Evolutionary conservation across 2,888 invertebrate species (phyloP).

Genomic region (Yponomeuta evonymella): DNA sequence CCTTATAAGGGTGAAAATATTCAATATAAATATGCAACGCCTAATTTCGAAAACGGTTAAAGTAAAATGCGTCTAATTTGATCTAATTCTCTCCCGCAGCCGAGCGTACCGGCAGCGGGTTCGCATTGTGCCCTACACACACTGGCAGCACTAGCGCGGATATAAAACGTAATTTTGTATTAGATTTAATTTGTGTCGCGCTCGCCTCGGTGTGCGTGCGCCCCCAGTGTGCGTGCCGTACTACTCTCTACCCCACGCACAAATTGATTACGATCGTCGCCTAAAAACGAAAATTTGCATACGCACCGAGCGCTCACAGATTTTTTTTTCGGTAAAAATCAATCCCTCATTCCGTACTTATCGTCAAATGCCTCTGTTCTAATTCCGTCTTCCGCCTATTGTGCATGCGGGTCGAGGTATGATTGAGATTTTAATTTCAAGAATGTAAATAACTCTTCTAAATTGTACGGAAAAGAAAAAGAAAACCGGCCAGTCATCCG

Average conservation of each 20-base stretch:
- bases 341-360: slow-evolving; percentile 31
- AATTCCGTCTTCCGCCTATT: slow-evolving; percentile 26
- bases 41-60: neutral
- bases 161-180: slow-evolving; percentile 77
- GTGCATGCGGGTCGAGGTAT: neutral
- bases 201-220: slow-evolving; percentile 39
- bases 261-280: slow-evolving; percentile 73
- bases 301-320: slow-evolving; percentile 48
- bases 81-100: slow-evolving; percentile 4
- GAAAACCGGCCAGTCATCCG: slow-evolving; percentile 8
- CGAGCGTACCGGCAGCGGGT: slow-evolving; percentile 60
- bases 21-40: neutral
- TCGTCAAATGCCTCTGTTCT: slow-evolving; percentile 19
- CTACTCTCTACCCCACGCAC: slow-evolving; percentile 67
- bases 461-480: neutral
- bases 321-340: slow-evolving; percentile 41
- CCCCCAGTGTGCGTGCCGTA: slow-evolving; percentile 44
- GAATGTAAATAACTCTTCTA: slow-evolving; percentile 16
- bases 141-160: slow-evolving; percentile 64
- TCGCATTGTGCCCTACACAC: slow-evolving; percentile 69
- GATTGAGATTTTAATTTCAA: slow-evolving; percentile 18
- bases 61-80: slow-evolving; percentile 2
- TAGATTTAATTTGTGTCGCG: slow-evolving; percentile 73
- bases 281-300: slow-evolving; percentile 69
- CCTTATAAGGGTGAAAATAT: no score